Percentiles rank a stretch among this genome's conserved stretches.
phyloP scores from a whole-genome alignment of 2,888 invertebrate species.

The Bombyx huttoni region DNA sequence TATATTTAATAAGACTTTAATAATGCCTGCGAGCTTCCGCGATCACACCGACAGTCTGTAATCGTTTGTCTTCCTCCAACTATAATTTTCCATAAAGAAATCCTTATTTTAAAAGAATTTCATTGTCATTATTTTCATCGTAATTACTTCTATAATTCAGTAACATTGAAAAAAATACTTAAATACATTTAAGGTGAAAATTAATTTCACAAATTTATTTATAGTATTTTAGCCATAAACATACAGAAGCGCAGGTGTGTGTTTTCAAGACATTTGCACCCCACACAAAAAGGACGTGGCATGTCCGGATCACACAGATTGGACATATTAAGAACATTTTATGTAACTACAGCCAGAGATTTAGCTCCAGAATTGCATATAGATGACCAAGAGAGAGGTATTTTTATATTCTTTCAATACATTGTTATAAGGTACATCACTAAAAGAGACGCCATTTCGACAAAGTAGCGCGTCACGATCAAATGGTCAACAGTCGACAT shows the following conservation, averaged over 20 bases:
- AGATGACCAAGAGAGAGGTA: conserved; percentile 27
- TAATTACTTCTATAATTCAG: not conserved
- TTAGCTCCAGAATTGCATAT: conserved; percentile 39
- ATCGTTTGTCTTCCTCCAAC: no score
- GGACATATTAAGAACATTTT: conserved; percentile 82
- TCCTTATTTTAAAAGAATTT: no score
- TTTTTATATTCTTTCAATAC: not conserved
- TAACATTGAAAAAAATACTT: not conserved
- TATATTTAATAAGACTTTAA: no score
- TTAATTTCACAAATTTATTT: conserved; percentile 9
- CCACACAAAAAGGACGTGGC: conserved; percentile 67
- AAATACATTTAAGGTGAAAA: not conserved
- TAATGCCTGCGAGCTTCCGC: no score
- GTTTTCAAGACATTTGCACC: conserved; percentile 78
- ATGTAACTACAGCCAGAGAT: conserved; percentile 76
- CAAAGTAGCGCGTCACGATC: no score
- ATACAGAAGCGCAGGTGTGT: conserved; percentile 77
- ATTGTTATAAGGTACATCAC: not conserved
- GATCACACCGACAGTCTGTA: no score
- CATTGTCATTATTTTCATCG: no score
- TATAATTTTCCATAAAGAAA: no score
- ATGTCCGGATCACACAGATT: conserved; percentile 77
- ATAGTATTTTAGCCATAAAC: conserved; percentile 78
- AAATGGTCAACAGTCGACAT: no score
- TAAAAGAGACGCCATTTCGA: no score